A percentile compares a stretch with the other conserved stretches of the same genome.
phyloP scores from a whole-genome alignment of 2,888 invertebrate genomes.

The Drosophila macrospina region DNA sequence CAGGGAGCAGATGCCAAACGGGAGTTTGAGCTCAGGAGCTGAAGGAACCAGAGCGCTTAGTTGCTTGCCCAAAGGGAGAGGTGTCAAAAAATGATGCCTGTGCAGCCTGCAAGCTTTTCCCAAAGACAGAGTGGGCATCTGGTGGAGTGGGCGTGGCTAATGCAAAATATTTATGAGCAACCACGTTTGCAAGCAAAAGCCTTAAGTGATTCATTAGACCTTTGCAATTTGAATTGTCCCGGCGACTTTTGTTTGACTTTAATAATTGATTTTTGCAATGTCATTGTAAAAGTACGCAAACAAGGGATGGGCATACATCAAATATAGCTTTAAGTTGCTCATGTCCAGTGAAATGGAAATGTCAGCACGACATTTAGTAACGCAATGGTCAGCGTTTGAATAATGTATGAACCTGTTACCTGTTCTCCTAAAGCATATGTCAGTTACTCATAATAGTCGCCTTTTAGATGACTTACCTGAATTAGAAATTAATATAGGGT shows the following conservation, averaged over 20 bases:
- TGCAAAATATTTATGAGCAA: slow-evolving; percentile 61
- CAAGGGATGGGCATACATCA: background rate
- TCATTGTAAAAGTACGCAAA: background rate
- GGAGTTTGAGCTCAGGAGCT: slow-evolving; percentile 5
- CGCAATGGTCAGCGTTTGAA: slow-evolving; percentile 48
- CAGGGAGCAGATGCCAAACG: background rate
- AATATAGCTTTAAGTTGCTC: slow-evolving; percentile 19
- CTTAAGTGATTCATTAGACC: slow-evolving; percentile 56
- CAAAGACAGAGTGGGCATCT: slow-evolving; percentile 4
- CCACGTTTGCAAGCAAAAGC: slow-evolving; percentile 48
- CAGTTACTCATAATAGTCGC: slow-evolving; percentile 24
- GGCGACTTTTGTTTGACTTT: slow-evolving; percentile 20
- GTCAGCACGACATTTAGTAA: slow-evolving; percentile 54
- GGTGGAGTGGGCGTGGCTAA: slow-evolving; percentile 1
- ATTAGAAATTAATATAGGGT: slow-evolving; percentile 18
- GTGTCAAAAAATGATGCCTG: slow-evolving; percentile 64
- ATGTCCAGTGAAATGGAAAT: slow-evolving; percentile 44
- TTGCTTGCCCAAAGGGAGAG: slow-evolving; percentile 20
- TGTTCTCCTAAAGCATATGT: slow-evolving; percentile 37
- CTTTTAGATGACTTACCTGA: slow-evolving; percentile 33
- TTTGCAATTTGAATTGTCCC: slow-evolving; percentile 22
- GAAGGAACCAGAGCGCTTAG: slow-evolving; percentile 24
- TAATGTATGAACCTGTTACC: slow-evolving; percentile 49
- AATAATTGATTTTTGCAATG: slow-evolving; percentile 12
- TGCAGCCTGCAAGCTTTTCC: slow-evolving; percentile 60